Evolutionary conservation across 2,113 vertebrate genomes (phyloP), one percentile per base, ranked within the genome.

Genomic region (Paratilapia polleni): DNA sequence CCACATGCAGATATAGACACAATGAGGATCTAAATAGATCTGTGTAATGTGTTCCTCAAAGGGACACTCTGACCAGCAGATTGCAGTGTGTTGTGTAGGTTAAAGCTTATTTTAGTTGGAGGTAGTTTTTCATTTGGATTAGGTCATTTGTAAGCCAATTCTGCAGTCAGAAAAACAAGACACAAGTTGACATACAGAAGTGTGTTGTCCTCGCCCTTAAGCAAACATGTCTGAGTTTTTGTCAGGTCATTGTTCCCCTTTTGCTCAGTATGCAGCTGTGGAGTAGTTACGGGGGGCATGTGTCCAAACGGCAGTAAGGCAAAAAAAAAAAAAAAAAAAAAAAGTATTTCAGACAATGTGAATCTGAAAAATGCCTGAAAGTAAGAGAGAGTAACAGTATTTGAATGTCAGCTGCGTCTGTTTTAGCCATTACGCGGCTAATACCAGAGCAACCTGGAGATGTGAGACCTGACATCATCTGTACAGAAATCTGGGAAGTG

Each of bases 391-490:
- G 83, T 58, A 56, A 54, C 59, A 57, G 57, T 28, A 63, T 38
- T 80, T 26, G 22, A 38, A 78, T n/a, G 64, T 84, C 78, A 84
- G 85, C 81, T 84, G 89, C 2, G 80, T 66, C 91, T 95, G 95
- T 54, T 93, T 83, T 86, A 78, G 77, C 41, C 86, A 94, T 95
- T 78, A 81, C 60, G 43, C 10, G 41, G 75, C 74, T 80, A 38
- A 14, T 26, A 24, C 36, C 68, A 56, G 61, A 77, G 49, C 56
- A 62, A 88, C 85, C 85, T 87, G 70, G 60, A 73, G 84, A 84
- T 62, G 76, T 78, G 64, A 87, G 60, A 75, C 59, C 75, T 90
- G 81, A 91, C 90, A 78, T 93, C 87, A 91, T 88, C 85, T 54
- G 60, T 60, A 20, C 36, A 63, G 88, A 68, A 91, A 88, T 83